Percentiles rank a stretch among this genome's conserved stretches.
These are phyloP conservation scores for Hecatera dysodea DNA, from an alignment of 2,888 invertebrate species.

Conservation along the genomic window DNA sequence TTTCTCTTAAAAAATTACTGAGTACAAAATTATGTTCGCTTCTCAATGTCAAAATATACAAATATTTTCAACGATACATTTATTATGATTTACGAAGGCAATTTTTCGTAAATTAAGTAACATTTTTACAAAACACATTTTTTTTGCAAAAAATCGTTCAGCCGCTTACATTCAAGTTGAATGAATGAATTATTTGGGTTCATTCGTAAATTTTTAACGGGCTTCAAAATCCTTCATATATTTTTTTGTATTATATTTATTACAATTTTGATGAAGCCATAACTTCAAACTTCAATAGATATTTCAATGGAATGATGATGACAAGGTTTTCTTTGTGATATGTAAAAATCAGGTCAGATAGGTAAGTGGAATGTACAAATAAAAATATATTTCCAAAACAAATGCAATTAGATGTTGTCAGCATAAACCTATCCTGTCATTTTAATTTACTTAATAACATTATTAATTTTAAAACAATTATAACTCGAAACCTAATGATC, in stretches of 20 bases:
- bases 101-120: conserved; percentile 51
- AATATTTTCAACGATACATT: conserved; percentile 66
- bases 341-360: conserved; percentile 61
- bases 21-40: conserved; percentile 83
- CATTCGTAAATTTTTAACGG: conserved; percentile 28
- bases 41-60: conserved; percentile 66
- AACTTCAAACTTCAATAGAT: conserved; percentile 33
- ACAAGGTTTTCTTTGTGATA: conserved; percentile 56
- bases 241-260: conserved; percentile 3
- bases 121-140: conserved; percentile 30
- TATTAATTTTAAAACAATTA: conserved; percentile 17
- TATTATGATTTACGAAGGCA: conserved; percentile 70
- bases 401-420: not conserved
- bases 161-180: conserved; percentile 16
- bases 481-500: conserved; percentile 13
- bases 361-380: conserved; percentile 26
- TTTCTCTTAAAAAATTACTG: conserved; percentile 69
- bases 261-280: conserved; percentile 15
- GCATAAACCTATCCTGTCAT: conserved; percentile 2
- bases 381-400: conserved; percentile 9
- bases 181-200: conserved; percentile 33
- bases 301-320: conserved; percentile 18
- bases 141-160: conserved; percentile 34
- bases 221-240: conserved; percentile 8
- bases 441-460: conserved; percentile 14